phyloP scores from a whole-genome alignment of 2,797 vertebrate genomes.

The Miichthys miiuy region DNA sequence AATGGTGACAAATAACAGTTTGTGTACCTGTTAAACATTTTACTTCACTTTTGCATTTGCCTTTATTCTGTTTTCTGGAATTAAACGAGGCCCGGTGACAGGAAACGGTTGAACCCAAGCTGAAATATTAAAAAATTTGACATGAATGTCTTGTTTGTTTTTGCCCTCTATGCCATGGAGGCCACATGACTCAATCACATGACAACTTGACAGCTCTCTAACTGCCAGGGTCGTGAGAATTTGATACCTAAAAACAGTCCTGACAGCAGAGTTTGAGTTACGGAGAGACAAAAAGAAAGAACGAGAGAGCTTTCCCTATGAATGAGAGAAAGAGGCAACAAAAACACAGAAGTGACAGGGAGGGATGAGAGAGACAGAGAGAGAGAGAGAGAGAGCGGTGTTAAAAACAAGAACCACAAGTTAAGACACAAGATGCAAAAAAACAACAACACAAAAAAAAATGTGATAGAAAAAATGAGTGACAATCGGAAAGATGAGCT shows the following conservation, averaged over 20 bases:
- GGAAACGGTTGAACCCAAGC: neutral
- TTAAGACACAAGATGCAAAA: constrained; percentile 34
- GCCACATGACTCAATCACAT: constrained; percentile 11
- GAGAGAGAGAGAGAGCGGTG: neutral
- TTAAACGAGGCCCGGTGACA: neutral
- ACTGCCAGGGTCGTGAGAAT: constrained; percentile 13
- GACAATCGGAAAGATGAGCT: constrained; percentile 51
- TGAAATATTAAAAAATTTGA: neutral
- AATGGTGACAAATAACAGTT: neutral
- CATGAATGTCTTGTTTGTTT: neutral
- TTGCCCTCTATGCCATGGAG: constrained; percentile 14
- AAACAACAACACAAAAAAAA: constrained; percentile 24
- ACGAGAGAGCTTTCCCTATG: neutral
- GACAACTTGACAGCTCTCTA: constrained; percentile 8
- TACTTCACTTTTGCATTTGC: neutral
- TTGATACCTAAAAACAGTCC: constrained; percentile 13
- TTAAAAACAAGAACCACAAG: constrained; percentile 30
- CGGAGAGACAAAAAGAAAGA: neutral
- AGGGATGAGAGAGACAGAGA: neutral
- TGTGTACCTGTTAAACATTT: neutral
- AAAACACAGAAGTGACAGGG: constrained; percentile 20
- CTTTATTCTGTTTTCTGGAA: constrained; percentile 1
- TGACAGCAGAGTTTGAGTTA: constrained; percentile 26
- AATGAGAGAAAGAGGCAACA: constrained; percentile 8
- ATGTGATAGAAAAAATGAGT: constrained; percentile 28